Evolutionary conservation across 2,113 vertebrate genomes (phyloP).

Genomic region (Heterotis niloticus): DNA sequence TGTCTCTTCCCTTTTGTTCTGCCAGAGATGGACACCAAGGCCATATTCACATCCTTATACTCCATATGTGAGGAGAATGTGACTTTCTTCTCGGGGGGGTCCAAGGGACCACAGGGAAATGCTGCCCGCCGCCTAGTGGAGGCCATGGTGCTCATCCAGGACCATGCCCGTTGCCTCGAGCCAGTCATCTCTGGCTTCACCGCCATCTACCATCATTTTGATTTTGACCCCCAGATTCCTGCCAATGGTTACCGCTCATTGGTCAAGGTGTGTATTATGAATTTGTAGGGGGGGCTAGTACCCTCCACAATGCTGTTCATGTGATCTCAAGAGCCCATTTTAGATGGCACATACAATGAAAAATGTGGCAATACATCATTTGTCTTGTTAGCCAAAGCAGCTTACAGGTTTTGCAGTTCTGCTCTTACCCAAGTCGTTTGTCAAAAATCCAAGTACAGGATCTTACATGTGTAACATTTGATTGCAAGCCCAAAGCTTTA

Average conservation of each 20-base stretch:
- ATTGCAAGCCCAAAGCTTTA: no score
- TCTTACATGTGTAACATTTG: no score
- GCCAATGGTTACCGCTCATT: constrained; percentile 88
- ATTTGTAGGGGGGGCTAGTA: background rate
- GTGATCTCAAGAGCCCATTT: no score
- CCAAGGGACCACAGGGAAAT: constrained; percentile 59
- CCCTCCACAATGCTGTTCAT: no score
- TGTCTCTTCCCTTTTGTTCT: constrained; percentile 16
- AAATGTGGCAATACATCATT: no score
- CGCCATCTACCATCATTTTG: constrained; percentile 76
- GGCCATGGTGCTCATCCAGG: constrained; percentile 67
- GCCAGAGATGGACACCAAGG: constrained; percentile 75
- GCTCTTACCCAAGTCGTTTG: no score
- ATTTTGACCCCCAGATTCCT: constrained; percentile 79
- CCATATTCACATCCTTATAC: constrained; percentile 74
- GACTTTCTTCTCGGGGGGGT: constrained; percentile 69
- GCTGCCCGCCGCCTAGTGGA: constrained; percentile 62
- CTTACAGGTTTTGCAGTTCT: no score
- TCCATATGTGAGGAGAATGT: constrained; percentile 77
- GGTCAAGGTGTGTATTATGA: constrained; percentile 61
- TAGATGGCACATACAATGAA: no score
- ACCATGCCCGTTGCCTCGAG: constrained; percentile 73
- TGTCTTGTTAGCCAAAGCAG: no score
- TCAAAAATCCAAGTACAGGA: no score
- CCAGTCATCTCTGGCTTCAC: constrained; percentile 67